Percentiles rank a stretch among this genome's conserved stretches.
Evolutionary conservation across 2,113 vertebrate species (phyloP).

Genomic region (Dasyurus viverrinus): DNA sequence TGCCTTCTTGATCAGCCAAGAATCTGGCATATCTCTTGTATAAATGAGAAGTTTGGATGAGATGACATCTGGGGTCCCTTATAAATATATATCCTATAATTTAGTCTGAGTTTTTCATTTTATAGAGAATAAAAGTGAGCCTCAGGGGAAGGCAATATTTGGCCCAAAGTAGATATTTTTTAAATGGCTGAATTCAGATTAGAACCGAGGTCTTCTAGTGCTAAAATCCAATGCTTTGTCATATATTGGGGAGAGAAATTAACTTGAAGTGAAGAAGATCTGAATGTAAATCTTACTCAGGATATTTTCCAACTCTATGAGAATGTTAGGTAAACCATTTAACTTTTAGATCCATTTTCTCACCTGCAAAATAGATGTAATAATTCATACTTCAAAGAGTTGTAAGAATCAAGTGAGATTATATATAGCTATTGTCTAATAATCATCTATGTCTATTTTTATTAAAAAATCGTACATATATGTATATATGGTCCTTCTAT

Average conservation of each 20-base stretch:
- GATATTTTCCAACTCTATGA: background rate
- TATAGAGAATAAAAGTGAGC: background rate
- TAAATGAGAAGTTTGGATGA: background rate
- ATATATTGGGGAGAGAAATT: background rate
- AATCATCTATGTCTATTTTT: background rate
- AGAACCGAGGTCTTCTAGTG: background rate
- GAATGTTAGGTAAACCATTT: background rate
- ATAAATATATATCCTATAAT: background rate
- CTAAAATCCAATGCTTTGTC: background rate
- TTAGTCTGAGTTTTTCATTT: background rate
- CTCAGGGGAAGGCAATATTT: background rate
- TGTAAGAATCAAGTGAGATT: background rate
- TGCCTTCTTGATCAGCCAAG: background rate
- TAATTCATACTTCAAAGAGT: background rate
- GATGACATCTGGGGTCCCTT: background rate
- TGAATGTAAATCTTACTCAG: background rate
- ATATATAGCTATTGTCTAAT: background rate
- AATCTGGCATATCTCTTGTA: background rate
- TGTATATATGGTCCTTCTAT: background rate
- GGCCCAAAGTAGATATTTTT: background rate
- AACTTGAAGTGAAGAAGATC: background rate
- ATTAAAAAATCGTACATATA: background rate
- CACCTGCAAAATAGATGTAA: background rate
- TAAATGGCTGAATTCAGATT: background rate
- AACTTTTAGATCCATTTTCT: background rate